These are phyloP conservation scores for Ascaphus truei DNA, from an alignment of 2,113 vertebrate genomes.

Conservation along the genomic window DNA sequence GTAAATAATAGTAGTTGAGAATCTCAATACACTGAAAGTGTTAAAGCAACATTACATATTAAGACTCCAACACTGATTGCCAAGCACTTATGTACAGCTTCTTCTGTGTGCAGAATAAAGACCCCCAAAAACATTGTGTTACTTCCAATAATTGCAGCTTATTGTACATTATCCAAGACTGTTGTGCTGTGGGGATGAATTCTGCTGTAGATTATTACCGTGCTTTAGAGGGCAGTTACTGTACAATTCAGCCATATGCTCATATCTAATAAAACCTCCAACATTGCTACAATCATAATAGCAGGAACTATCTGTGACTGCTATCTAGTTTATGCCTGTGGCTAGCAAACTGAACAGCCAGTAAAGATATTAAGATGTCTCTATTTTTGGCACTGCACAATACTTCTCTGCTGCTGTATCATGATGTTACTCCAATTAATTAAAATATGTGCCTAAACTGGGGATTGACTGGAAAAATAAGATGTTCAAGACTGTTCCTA, in stretches of 20 bases:
- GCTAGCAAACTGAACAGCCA: conserved; percentile 9
- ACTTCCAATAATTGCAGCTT: background rate
- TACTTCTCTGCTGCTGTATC: background rate
- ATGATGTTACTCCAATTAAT: conserved; percentile 20
- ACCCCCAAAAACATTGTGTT: background rate
- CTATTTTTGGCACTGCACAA: background rate
- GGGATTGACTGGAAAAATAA: background rate
- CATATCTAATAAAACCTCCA: conserved; percentile 25
- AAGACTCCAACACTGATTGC: background rate
- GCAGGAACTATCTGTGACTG: conserved; percentile 10
- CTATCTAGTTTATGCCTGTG: conserved; percentile 27
- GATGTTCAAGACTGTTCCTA: background rate
- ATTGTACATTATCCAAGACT: background rate
- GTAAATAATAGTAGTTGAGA: too few relatives aligned
- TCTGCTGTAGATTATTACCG: background rate
- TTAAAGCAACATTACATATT: background rate
- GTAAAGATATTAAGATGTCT: conserved; percentile 20
- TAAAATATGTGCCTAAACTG: conserved; percentile 5
- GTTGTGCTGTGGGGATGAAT: background rate
- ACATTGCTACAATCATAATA: background rate
- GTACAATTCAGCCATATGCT: conserved; percentile 13
- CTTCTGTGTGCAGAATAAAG: background rate
- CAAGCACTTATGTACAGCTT: background rate
- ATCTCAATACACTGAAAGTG: background rate
- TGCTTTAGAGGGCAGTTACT: conserved; percentile 8